phyloP scores from a whole-genome alignment of 2,113 vertebrate species.

The Scomber japonicus region DNA sequence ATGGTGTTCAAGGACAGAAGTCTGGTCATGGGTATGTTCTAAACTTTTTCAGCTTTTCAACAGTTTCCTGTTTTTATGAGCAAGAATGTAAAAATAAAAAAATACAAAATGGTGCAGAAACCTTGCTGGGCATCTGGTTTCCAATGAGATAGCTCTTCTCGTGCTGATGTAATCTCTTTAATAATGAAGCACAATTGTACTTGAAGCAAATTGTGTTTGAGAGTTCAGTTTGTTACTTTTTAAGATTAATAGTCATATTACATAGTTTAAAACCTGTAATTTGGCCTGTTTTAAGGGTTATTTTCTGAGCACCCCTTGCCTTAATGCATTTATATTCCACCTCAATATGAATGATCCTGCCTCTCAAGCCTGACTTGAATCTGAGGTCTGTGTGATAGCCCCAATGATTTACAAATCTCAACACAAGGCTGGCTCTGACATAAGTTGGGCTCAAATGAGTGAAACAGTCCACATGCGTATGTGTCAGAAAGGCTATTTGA shows the following conservation, averaged over 20 bases:
- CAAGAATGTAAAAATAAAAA: constrained; percentile 45
- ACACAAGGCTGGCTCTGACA: constrained; percentile 31
- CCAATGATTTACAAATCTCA: constrained; percentile 44
- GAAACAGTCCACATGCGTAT: constrained; percentile 50
- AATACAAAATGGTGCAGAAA: neutral
- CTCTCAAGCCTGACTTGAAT: constrained; percentile 45
- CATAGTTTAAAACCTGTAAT: neutral
- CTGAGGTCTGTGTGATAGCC: neutral
- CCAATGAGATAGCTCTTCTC: constrained; percentile 11
- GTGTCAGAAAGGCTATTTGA: constrained; percentile 41
- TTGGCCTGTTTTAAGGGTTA: neutral
- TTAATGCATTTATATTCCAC: constrained; percentile 2
- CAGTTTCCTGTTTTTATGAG: constrained; percentile 43
- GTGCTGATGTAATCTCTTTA: neutral
- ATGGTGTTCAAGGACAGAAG: constrained; percentile 30
- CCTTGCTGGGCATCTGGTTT: constrained; percentile 48
- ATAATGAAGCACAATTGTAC: no score
- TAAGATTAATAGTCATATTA: constrained; percentile 32
- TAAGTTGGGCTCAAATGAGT: constrained; percentile 22
- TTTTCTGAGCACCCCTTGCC: constrained; percentile 2
- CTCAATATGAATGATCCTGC: constrained; percentile 15
- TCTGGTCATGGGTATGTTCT: constrained; percentile 1
- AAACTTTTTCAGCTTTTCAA: neutral
- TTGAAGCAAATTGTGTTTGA: constrained; percentile 5
- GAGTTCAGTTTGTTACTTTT: constrained; percentile 15